These are phyloP conservation scores for Chamaedrilus cognettii DNA, from an alignment of 2,888 invertebrate species.

Conservation along the genomic window DNA sequence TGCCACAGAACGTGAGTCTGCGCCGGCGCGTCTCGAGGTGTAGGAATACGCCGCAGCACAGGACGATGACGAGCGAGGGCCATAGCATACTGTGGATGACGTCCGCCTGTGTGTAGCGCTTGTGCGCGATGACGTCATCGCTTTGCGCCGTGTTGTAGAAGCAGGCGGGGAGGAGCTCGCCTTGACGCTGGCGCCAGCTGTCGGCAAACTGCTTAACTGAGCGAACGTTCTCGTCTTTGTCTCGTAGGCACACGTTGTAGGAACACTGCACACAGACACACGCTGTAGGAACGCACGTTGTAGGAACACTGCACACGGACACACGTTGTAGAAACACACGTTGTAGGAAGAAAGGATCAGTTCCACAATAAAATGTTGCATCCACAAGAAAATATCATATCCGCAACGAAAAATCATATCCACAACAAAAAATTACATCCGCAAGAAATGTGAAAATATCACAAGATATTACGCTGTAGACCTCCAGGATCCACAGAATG, in stretches of 20 bases:
- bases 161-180: conserved; percentile 23
- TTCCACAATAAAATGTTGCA: too few species aligned
- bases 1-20: neutral
- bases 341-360: too few species aligned
- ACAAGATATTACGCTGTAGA: too few species aligned
- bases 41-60: conserved; percentile 36
- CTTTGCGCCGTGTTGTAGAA: conserved; percentile 27
- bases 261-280: conserved; percentile 33
- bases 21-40: conserved; percentile 33
- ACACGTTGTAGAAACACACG: too few species aligned
- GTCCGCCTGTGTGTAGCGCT: conserved; percentile 57
- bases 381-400: too few species aligned
- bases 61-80: conserved; percentile 35
- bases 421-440: too few species aligned
- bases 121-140: conserved; percentile 83
- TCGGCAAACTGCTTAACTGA: conserved; percentile 15
- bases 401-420: too few species aligned
- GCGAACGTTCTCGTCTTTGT: conserved; percentile 10
- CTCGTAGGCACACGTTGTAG: conserved; percentile 21
- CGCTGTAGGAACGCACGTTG: too few species aligned
- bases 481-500: too few species aligned
- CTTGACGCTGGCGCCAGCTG: conserved; percentile 2
- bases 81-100: conserved; percentile 40
- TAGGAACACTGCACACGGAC: too few species aligned
- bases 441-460: too few species aligned